Conservation (phyloP, 2,888 invertebrate genomes). For the Xestia sexstrigata region DNA sequence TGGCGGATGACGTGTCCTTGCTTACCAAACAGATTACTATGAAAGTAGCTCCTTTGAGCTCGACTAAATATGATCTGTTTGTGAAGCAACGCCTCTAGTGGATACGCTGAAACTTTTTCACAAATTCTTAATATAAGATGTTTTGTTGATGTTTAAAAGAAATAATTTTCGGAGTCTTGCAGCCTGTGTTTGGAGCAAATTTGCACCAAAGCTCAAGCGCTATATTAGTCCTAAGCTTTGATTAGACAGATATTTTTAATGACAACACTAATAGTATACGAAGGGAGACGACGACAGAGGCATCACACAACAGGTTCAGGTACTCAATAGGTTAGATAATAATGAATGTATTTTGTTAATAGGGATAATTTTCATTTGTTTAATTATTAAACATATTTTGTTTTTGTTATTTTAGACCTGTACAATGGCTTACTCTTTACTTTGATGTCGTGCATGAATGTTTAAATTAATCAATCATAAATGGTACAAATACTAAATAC, state of each 20-base stretch:
- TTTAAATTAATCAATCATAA: slow-evolving; percentile 24
- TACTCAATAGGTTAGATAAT: slow-evolving; percentile 31
- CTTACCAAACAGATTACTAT: background rate
- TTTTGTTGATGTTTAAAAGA: background rate
- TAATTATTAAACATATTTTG: slow-evolving; percentile 28
- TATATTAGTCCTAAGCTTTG: slow-evolving; percentile 1
- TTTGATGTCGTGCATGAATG: slow-evolving; percentile 45
- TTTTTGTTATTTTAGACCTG: slow-evolving; percentile 49
- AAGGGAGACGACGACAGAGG: slow-evolving; percentile 11
- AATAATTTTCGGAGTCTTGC: background rate
- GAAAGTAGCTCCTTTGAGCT: background rate
- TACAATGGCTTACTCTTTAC: slow-evolving; percentile 47
- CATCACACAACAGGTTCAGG: slow-evolving; percentile 30
- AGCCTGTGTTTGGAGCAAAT: background rate
- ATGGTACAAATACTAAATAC: slow-evolving; percentile 25
- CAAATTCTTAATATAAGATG: background rate
- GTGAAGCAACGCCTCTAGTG: background rate
- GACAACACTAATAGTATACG: background rate
- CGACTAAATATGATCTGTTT: background rate
- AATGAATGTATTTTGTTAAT: slow-evolving; percentile 22
- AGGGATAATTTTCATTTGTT: slow-evolving; percentile 24
- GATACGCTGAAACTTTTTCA: background rate
- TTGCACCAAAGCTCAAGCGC: background rate
- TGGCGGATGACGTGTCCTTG: background rate
- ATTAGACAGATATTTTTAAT: background rate